Base-by-base conservation (phyloP, 2,888 invertebrate species). In the Leuctra nigra region DNA sequence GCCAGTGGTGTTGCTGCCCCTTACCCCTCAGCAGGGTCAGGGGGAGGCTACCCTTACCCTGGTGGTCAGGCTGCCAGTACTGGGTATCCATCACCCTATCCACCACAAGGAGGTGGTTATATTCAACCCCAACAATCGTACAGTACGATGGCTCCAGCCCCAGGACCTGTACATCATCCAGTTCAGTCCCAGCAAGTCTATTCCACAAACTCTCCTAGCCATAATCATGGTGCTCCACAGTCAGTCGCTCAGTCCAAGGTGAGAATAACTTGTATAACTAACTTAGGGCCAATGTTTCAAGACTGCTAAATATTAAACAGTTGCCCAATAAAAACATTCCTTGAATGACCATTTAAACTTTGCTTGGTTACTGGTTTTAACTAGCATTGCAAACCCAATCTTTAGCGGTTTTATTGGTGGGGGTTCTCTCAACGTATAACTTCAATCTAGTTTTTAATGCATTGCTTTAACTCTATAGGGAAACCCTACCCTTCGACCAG, bases 401-500 rank as follows among this genome's bases (percentile, higher is more conserved):
- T 39, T 4, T 9, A 39, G 16, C n/a, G n/a, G n/a, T n/a, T n/a
- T n/a, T n/a, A n/a, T n/a, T n/a, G n/a, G n/a, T n/a, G n/a, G n/a
- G n/a, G n/a, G n/a, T n/a, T n/a, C n/a, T n/a, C n/a, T n/a, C n/a
- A n/a, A n/a, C n/a, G n/a, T n/a, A n/a, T n/a, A n/a, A n/a, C n/a
- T n/a, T n/a, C n/a, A n/a, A n/a, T n/a, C n/a, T n/a, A n/a, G n/a
- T n/a, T 29, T 29, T 29, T 29, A 38, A 38, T 38, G n/a, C 22
- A 22, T 2, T n/a, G 20, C 23, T 22, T 44, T 44, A 2, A 61
- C 53, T 55, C 63, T 68, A 47, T 73, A 86, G 86, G 81, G 81
- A 59, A 82, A 79, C 55, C 89, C 91, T 55, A 91, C 91, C 4
- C 81, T 91, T 29, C 76, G 81, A 35, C 84, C 90, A 6, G 83